A percentile compares a stretch with the other conserved stretches of the same genome.
Evolutionary conservation across 1,140 invertebrate genomes (phyloP).

Genomic region (Drosophila equinoxialis): DNA sequence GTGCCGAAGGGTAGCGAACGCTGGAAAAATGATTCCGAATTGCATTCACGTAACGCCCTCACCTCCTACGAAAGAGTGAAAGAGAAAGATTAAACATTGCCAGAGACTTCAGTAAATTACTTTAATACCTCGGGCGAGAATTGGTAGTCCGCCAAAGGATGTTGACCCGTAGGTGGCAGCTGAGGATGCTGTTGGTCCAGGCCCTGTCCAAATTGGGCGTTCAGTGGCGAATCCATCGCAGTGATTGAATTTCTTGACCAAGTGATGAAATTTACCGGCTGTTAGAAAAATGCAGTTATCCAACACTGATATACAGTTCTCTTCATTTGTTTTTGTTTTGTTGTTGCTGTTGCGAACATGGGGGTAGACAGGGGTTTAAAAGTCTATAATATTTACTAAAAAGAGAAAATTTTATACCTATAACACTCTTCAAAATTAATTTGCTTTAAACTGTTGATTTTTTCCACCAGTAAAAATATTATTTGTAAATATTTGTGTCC

Average conservation of each 20-base stretch:
- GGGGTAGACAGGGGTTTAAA: too few species aligned
- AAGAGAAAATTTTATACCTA: too few species aligned
- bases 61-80: constrained; percentile 83
- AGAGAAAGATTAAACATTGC: background rate
- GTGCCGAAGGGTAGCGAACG: constrained; percentile 87
- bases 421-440: too few species aligned
- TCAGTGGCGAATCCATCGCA: constrained; percentile 55
- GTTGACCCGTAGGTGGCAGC: constrained; percentile 35
- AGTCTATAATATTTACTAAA: too few species aligned
- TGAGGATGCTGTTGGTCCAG: constrained; percentile 5
- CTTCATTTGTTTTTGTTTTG: background rate
- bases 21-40: constrained; percentile 88
- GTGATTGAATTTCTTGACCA: constrained; percentile 31
- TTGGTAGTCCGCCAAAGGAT: constrained; percentile 83
- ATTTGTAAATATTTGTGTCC: too few species aligned
- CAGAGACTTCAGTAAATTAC: background rate
- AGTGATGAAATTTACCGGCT: constrained; percentile 42
- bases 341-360: too few species aligned
- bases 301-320: constrained; percentile 27
- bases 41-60: constrained; percentile 88
- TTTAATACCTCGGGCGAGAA: constrained; percentile 43
- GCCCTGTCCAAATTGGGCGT: constrained; percentile 20
- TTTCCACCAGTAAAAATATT: too few species aligned
- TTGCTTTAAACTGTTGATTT: too few species aligned
- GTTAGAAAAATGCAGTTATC: constrained; percentile 9